Percentiles rank a stretch among this genome's conserved stretches.
phyloP scores from a whole-genome alignment of 2,888 invertebrate species.

The Kryphioiulus occultus region DNA sequence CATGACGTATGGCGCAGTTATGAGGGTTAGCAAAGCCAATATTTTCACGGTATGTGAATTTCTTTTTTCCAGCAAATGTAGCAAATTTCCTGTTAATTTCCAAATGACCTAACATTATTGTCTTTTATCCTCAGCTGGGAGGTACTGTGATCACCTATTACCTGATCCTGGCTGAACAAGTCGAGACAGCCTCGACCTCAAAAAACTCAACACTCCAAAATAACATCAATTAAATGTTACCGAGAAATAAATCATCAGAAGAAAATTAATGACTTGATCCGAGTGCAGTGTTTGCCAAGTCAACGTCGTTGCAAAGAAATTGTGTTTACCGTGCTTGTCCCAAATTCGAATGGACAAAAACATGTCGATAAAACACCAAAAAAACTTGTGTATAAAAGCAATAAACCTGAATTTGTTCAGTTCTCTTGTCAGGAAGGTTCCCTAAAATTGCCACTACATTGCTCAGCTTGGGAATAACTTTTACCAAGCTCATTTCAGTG shows the following conservation, averaged over 20 bases:
- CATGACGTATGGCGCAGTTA: conserved; percentile 20
- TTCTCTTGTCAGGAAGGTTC: not conserved
- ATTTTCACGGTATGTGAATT: conserved; percentile 26
- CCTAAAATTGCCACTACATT: not conserved
- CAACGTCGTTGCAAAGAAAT: not conserved
- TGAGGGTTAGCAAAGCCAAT: not conserved
- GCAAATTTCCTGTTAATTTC: no score
- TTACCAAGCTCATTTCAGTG: not conserved
- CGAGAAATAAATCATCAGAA: not conserved
- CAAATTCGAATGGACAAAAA: not conserved
- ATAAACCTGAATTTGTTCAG: not conserved
- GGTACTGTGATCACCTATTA: conserved; percentile 6
- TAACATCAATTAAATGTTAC: not conserved
- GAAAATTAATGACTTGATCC: not conserved
- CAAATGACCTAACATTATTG: not conserved
- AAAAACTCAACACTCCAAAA: not conserved
- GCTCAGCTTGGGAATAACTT: not conserved
- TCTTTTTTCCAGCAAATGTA: no score
- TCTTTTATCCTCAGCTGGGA: not conserved
- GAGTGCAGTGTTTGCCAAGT: not conserved
- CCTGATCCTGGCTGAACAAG: not conserved
- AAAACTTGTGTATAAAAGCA: not conserved
- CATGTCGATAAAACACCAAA: not conserved
- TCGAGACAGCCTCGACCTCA: not conserved
- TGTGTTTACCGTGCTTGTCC: conserved; percentile 5